Evolutionary conservation across 2,797 vertebrate genomes (phyloP), one percentile per base, ranked within the genome.

Genomic region (Gymnodraco acuticeps): DNA sequence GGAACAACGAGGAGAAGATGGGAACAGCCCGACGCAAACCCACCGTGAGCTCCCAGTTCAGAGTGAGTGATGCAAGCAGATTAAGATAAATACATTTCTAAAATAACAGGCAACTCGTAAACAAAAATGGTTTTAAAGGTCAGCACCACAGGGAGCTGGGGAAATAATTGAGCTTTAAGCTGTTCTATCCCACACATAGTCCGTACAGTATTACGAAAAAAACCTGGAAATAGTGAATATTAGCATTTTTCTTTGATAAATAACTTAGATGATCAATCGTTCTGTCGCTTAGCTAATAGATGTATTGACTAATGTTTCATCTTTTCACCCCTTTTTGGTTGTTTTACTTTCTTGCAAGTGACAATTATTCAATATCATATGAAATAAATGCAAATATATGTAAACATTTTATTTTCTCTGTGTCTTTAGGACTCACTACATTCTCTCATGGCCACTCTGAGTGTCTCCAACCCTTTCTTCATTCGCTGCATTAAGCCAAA

Each of bases 401-500:
- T 15, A 8, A 42, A n/a, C 45, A 11, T 70, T 38, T 19, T 38
- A 10, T 19, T n/a, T 12, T 47, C 48, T 81, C 13, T 45, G 31
- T 83, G 75, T 74, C 77, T 54, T 56, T 72, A 86, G 97, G 97
- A 98, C 88, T 98, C 97, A 31, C 96, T 98, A 53, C 97, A 98
- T 73, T 94, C 97, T 23, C 91, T 98, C 72, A 98, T 98, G 97
- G 96, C 95, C 65, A 96, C 96, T 0, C 95, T 98, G 69, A 97
- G 96, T 75, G 95, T 95, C 12, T 98, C 96, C 78, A 98, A 98
- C 85, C 97, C 97, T 0, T 97, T 98, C 90, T 98, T 98, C 89
- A 96, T 98, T 70, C 97, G 97, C 84, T 98, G 97, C 90, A 97
- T 98, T 89, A 98, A 98, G 81, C 96, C 97, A 87, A 98, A 98